These are phyloP conservation scores for Euclidia mi DNA, from an alignment of 2,888 invertebrate species.

Conservation along the genomic window DNA sequence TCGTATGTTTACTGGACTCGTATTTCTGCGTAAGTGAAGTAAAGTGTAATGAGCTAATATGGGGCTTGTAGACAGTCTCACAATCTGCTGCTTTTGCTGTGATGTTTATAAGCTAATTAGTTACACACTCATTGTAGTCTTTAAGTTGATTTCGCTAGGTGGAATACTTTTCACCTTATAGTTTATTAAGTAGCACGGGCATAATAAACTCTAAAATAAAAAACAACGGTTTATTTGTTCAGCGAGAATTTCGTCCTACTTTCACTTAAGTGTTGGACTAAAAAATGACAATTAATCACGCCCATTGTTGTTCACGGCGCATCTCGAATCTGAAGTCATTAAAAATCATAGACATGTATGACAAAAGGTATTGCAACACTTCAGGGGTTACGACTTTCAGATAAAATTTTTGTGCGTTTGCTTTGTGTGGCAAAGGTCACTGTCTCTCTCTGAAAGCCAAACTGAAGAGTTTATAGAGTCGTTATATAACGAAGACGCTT, in stretches of 20 bases:
- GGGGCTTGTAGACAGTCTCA: conserved; percentile 9
- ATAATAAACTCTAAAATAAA: conserved; percentile 1
- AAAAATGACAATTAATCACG: conserved; percentile 25
- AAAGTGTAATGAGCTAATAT: too few relatives aligned
- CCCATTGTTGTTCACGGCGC: conserved; percentile 8
- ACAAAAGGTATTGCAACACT: conserved; percentile 33
- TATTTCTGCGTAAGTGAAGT: too few relatives aligned
- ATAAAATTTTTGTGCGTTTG: conserved; percentile 28
- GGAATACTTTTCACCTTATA: conserved; percentile 16
- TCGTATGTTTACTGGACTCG: too few relatives aligned
- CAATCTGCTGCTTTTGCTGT: conserved; percentile 25
- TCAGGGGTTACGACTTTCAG: conserved; percentile 32
- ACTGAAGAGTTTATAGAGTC: conserved; percentile 4
- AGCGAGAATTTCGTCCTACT: conserved; percentile 2
- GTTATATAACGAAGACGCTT: not conserved
- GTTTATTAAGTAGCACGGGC: not conserved
- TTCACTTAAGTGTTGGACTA: conserved; percentile 10
- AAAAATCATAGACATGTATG: conserved; percentile 33
- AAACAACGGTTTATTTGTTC: not conserved
- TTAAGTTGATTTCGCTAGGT: conserved; percentile 23
- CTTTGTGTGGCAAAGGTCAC: conserved; percentile 30
- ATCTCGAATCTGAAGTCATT: conserved; percentile 32
- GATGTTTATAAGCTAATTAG: conserved; percentile 25
- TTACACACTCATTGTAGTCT: conserved; percentile 33
- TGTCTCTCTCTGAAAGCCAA: conserved; percentile 12